phyloP scores from a whole-genome alignment of 2,888 invertebrate genomes.

The Buathra laborator region DNA sequence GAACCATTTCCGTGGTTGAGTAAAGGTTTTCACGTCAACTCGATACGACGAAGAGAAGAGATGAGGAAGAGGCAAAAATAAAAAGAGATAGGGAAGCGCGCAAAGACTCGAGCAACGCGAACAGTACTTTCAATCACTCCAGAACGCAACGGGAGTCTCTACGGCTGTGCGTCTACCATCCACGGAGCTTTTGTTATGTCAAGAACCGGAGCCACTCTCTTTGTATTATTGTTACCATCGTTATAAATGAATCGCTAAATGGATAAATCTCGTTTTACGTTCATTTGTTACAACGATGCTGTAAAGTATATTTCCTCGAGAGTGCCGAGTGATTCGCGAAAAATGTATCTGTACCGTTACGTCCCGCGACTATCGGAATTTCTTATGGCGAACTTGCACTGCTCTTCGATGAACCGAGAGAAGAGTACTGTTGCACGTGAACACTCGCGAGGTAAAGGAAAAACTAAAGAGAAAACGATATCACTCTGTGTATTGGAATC shows the following conservation, averaged over 20 bases:
- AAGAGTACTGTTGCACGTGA: too few species aligned
- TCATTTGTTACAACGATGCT: constrained; percentile 43
- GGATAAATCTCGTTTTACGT: constrained; percentile 49
- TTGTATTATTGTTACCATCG: constrained; percentile 18
- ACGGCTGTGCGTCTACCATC: neutral
- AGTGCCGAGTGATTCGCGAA: neutral
- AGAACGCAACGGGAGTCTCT: neutral
- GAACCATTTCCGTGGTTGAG: constrained; percentile 54
- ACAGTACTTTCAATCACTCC: constrained; percentile 60
- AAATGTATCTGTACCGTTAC: constrained; percentile 21
- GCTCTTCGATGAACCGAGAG: too few species aligned
- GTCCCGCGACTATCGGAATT: too few species aligned
- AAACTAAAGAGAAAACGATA: too few species aligned
- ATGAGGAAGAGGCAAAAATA: constrained; percentile 26
- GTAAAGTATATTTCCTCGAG: neutral
- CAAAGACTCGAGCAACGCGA: constrained; percentile 15
- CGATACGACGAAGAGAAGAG: constrained; percentile 36
- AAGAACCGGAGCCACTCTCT: constrained; percentile 33
- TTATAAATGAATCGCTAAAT: constrained; percentile 57
- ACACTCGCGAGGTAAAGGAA: too few species aligned
- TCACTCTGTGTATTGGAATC: too few species aligned
- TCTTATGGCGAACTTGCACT: too few species aligned
- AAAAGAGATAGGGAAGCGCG: constrained; percentile 16
- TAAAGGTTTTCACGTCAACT: constrained; percentile 66
- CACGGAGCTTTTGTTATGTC: constrained; percentile 21